These are phyloP conservation scores for Phenganax subtilis DNA, from an alignment of 92 coral and sea anemone species.

Conservation along the genomic window DNA sequence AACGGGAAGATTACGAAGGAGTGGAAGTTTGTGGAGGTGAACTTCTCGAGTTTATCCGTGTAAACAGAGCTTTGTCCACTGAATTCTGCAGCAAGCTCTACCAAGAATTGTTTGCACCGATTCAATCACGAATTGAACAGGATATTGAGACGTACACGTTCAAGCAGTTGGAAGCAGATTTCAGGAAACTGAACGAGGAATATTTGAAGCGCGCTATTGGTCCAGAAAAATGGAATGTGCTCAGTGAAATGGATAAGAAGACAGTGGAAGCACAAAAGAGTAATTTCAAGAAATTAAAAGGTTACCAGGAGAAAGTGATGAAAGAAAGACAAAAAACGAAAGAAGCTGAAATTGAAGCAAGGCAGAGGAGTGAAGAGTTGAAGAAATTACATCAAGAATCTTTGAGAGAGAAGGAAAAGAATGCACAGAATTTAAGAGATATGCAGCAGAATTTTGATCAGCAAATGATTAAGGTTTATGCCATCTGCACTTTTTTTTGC, in stretches of 20 bases:
- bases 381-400: constrained; percentile 24
- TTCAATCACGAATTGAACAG: constrained; percentile 16
- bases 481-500: neutral
- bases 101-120: constrained; percentile 28
- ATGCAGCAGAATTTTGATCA: constrained; percentile 24
- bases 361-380: constrained; percentile 18
- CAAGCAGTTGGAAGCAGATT: constrained; percentile 32
- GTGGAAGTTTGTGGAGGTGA: constrained; percentile 39
- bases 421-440: constrained; percentile 25
- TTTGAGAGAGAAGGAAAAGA: constrained; percentile 30
- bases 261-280: constrained; percentile 36
- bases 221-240: constrained; percentile 41
- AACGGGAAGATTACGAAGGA: constrained; percentile 30
- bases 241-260: constrained; percentile 42
- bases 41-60: constrained; percentile 26
- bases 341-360: constrained; percentile 43
- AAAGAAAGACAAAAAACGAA: constrained; percentile 54
- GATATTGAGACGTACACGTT: constrained; percentile 33
- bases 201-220: constrained; percentile 33
- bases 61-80: constrained; percentile 16
- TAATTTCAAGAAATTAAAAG: constrained; percentile 57
- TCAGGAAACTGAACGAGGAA: constrained; percentile 15
- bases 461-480: constrained; percentile 25
- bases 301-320: constrained; percentile 55
- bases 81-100: constrained; percentile 28